Conservation (phyloP, 1,140 invertebrate genomes). For the Lordiphosa stackelbergi region DNA sequence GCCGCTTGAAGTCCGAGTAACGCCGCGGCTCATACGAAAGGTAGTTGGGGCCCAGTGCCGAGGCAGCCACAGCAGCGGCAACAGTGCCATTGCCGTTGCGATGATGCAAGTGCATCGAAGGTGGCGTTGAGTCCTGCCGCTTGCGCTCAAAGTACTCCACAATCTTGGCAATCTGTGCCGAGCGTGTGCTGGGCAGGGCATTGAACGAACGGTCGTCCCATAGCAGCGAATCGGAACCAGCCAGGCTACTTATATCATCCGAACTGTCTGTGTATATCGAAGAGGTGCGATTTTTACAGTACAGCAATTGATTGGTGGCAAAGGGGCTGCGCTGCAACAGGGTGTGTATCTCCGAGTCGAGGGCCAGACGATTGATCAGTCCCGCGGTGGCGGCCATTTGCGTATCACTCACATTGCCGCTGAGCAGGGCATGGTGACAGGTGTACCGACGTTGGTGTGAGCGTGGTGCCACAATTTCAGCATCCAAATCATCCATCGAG, state of each 20-base stretch:
- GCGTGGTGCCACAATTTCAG: constrained; percentile 59
- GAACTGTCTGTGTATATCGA: constrained; percentile 92
- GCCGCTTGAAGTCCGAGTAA: constrained; percentile 72
- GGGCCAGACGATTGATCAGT: constrained; percentile 76
- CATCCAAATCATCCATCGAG: constrained; percentile 81
- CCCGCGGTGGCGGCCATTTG: constrained; percentile 71
- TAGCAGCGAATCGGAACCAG: constrained; percentile 84
- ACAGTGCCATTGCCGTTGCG: constrained; percentile 55
- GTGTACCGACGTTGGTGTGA: constrained; percentile 61
- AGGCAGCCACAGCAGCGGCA: constrained; percentile 65
- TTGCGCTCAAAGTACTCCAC: constrained; percentile 93
- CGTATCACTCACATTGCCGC: constrained; percentile 47
- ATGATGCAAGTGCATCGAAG: constrained; percentile 60
- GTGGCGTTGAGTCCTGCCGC: constrained; percentile 77
- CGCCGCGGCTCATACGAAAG: constrained; percentile 62
- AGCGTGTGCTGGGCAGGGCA: constrained; percentile 78
- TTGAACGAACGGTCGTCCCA: constrained; percentile 83
- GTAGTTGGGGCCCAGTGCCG: constrained; percentile 58
- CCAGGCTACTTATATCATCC: constrained; percentile 88
- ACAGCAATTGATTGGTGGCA: constrained; percentile 78
- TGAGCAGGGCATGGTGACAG: constrained; percentile 61
- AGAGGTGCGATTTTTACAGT: constrained; percentile 85
- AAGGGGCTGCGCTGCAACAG: constrained; percentile 74
- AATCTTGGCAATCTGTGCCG: constrained; percentile 88
- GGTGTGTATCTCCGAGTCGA: constrained; percentile 77